Conservation (phyloP, 2,113 vertebrate genomes). For the Catharus bicknelli region DNA sequence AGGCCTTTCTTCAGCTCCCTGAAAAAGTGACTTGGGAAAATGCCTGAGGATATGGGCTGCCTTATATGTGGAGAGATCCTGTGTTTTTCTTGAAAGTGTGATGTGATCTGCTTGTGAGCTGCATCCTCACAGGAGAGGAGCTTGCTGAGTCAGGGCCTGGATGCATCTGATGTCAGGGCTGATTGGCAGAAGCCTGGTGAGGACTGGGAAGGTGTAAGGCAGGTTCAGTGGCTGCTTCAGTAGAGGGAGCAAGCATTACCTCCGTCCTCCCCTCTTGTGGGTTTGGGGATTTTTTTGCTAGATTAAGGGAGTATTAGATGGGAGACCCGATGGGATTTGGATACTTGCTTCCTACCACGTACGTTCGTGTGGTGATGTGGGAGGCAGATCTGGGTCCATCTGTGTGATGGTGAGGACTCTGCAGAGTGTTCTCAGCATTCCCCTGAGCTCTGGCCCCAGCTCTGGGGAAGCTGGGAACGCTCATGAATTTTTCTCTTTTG, state of each 20-base stretch:
- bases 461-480: background rate
- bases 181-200: background rate
- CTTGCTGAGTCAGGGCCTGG: background rate
- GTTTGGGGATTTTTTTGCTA: background rate
- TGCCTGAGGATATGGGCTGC: background rate
- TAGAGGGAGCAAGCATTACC: background rate
- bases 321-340: background rate
- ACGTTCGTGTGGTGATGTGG: background rate
- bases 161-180: background rate
- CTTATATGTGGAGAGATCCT: background rate
- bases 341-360: background rate
- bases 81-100: background rate
- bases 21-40: background rate
- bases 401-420: background rate
- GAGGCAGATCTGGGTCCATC: background rate
- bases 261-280: background rate
- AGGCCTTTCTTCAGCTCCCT: background rate
- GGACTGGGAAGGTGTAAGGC: background rate
- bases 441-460: background rate
- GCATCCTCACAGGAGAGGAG: background rate
- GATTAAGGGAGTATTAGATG: background rate
- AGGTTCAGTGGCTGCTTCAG: background rate
- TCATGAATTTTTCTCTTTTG: background rate
- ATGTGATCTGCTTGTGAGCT: background rate
- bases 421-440: background rate